Evolutionary conservation across 2,113 vertebrate genomes (phyloP), one percentile per base, ranked within the genome.

Genomic region (Origma solitaria): DNA sequence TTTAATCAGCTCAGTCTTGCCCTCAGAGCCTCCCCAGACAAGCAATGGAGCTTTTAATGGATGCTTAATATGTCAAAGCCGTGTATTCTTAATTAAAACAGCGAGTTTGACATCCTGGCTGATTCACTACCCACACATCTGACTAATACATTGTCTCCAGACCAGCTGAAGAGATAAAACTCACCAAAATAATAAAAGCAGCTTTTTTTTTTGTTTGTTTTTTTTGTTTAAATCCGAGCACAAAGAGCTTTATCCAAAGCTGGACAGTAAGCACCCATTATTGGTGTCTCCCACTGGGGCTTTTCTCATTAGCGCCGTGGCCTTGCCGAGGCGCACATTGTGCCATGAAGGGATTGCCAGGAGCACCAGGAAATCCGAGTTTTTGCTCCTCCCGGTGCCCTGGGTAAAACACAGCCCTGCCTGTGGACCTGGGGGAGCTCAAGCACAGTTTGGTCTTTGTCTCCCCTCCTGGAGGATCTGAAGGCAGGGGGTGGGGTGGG

Each of bases 61-160:
- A 3, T 24, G 35, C 65, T 88, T 50, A 50, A 44, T 51, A 79
- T 47, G 53, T 33, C 82, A 37, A 66, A 89, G 76, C 45, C 30
- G 3, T 44, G 57, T 54, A n/a, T 83, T 96, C 51, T 90, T 71
- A 95, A 95, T 91, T 71, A 92, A 68, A 82, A 37, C 53, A 31
- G 24, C 11, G 49, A 35, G 50, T 60, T 72, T 37, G 81, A 73
- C 78, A 94, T 65, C 11, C 40, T 7, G 68, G 78, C 37, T 65
- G 76, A 72, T 75, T 73, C 45, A 6, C 82, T 86, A 11, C 95
- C 79, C 78, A 85, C 84, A 88, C 56, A 45, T n/a, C 84, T 94
- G 82, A 94, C 76, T 95, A 94, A 93, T 35, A 20, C 61, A 15
- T 87, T 62, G 89, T 92, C 42, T 85, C 90, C 87, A 73, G 91